Base-by-base conservation (phyloP, 2,113 vertebrate genomes). In the Calonectris borealis region DNA sequence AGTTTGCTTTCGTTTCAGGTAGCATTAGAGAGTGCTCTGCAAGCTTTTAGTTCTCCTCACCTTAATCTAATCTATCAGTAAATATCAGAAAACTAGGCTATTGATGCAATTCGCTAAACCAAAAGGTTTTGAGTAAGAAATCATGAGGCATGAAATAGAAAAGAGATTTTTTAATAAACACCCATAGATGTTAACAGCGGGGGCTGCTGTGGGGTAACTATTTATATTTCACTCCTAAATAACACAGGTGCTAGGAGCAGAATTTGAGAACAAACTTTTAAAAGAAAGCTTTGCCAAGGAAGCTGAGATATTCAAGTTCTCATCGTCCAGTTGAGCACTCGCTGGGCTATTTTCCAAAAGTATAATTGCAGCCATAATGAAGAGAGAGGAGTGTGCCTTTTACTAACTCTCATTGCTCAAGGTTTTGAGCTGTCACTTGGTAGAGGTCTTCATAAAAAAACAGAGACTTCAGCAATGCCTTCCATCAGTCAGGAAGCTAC, bases 141-240 rank as follows among this genome's bases (percentile, higher is more conserved):
- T 70, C 3, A 21, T 2, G 6, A 42, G 31, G 46, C 27, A 46
- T 64, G 44, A 92, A 86, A 92, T 9, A 42, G 49, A 78, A 62
- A 84, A 84, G 19, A 54, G 14, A 15, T 44, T 80, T 68, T 62
- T 6, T 54, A 7, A 72, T 62, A 20, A 95, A 46, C 14, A 36
- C 2, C 8, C 14, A 16, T 10, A 70, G 42, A 31, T 86, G 3
- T 55, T 70, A 66, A 40, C 15, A 79, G 34, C 0, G 0, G 72
- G 54, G 83, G 12, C 31, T 83, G 49, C 52, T 31, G 25, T 29
- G 25, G 19, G 21, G 13, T n/a, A 86, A 15, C 31, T 62, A 18
- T 51, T 51, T 36, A 29, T 36, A 42, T 83, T 92, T 92, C 40
- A 55, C 49, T 66, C 34, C 40, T 66, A 32, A 81, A 62, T 54